A percentile compares a stretch with the other conserved stretches of the same genome.
Evolutionary conservation across 2,888 invertebrate species (phyloP).

Genomic region (Agriopis leucophaearia): DNA sequence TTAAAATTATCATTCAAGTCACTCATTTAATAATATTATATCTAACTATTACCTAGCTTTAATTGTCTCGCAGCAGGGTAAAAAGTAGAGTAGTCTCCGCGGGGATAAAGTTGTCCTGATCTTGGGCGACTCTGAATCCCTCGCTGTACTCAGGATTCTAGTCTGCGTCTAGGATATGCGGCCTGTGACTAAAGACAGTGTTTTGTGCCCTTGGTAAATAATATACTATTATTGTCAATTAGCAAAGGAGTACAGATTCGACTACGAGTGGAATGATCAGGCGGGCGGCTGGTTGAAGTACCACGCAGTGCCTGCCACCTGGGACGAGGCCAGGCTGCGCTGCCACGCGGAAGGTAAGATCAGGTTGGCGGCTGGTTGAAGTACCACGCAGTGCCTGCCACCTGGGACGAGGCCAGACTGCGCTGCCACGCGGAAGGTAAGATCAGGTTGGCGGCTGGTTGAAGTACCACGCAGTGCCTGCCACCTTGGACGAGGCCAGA

Average conservation of each 20-base stretch:
- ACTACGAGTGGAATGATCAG: slow-evolving; percentile 23
- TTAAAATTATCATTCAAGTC: no score
- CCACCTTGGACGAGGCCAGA: neutral
- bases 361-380: slow-evolving; percentile 32
- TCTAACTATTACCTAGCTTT: no score
- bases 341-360: slow-evolving; percentile 31
- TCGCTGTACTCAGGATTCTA: no score
- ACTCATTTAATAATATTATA: no score
- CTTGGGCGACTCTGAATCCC: no score
- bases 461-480: no score
- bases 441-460: no score
- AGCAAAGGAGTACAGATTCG: slow-evolving; percentile 24
- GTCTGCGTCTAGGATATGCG: no score
- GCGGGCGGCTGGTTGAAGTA: slow-evolving; percentile 35
- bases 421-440: slow-evolving; percentile 33
- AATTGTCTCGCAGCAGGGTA: no score
- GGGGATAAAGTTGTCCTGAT: no score
- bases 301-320: slow-evolving; percentile 21
- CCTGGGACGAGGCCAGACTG: slow-evolving; percentile 29
- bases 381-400: slow-evolving; percentile 21
- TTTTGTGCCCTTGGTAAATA: neutral
- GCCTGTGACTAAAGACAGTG: no score
- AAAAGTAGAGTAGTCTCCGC: no score
- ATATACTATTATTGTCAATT: neutral
- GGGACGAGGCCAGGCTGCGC: slow-evolving; percentile 28